Base-by-base conservation (phyloP, 2,113 vertebrate species). In the Chaetorhynchus papuensis region DNA sequence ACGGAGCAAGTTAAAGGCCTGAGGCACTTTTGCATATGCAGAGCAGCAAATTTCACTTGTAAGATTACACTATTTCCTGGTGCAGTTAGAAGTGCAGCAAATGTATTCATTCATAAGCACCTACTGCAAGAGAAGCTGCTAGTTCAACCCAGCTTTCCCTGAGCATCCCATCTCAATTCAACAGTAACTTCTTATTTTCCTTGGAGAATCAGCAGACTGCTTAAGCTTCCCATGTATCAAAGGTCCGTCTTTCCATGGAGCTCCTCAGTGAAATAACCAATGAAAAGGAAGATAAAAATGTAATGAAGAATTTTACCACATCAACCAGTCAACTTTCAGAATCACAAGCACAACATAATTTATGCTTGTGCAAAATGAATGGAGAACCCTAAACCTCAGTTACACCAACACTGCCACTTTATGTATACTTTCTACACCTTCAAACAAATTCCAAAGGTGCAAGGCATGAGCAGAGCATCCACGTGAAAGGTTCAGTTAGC, bases 61-160 rank as follows among this genome's bases (percentile, higher is more conserved):
- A 66, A 70, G 20, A 41, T 79, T 44, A 71, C 27, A 33, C 7
- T 30, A 4, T 10, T 60, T 63, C 30, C 37, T 12, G 13, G 21
- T 22, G 53, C 26, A 88, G 37, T 44, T 64, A 60, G 53, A 93
- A 81, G 9, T 57, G 31, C 50, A 39, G 72, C 54, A 61, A 47
- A 44, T 0, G 0, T 13, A 57, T 4, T 81, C 3, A n/a, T 27
- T 52, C 17, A 4, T 8, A 59, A 75, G n/a, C 35, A 74, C 23
- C 52, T 75, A n/a, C 26, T 59, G 30, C 44, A 59, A 45, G 2
- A 68, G 21, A 79, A 75, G 5, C 39, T 24, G 8, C 37, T 23
- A 16, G 49, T 37, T 75, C 82, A 90, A 7, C 14, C 35, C 53
- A 81, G 15, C 30, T 49, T 70, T 71, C 31, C 22, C 53, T 70